Evolutionary conservation across 2,113 vertebrate genomes (phyloP), one percentile per base, ranked within the genome.

Genomic region (Peucedramus taeniatus): DNA sequence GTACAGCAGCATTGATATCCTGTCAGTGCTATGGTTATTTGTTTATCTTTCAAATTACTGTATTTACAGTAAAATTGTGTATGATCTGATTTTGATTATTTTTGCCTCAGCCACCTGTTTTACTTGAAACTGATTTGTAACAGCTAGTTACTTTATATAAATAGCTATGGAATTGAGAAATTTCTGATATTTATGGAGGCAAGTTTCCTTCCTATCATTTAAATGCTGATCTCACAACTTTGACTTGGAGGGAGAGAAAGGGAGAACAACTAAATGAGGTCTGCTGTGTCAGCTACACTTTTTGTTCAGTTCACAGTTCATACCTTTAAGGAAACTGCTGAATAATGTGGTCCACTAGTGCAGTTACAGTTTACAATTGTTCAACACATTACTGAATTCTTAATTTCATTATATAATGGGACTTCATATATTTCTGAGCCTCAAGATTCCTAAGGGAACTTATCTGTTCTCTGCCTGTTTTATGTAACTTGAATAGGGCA

Each of bases 301-400:
- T 94, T 95, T 95, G 81, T 96, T 96, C 90, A 90, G 72, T 83
- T 97, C 92, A 93, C 83, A 95, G 90, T 91, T 96, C 65, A 51
- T 89, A 86, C 82, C 83, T 94, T 95, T 87, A 97, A 97, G 96
- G 85, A 94, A 97, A 96, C 93, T 97, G 96, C 94, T 97, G 96
- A 97, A 96, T 95, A 96, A 95, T 96, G 93, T 83, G 93, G 91
- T 97, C 94, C 88, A 91, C 75, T 91, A 83, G 87, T 87, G 89
- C 93, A 97, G 96, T 96, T 95, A 87, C 94, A 94, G 93, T 97
- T 96, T 96, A 96, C 96, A 94, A 90, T 96, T 94, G 92, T 96
- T 95, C 87, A 97, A 92, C 85, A 94, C 95, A 95, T 96, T 90
- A 87, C 90, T 94, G 93, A 96, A 95, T 94, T 96, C 84, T 93